Percentiles rank a stretch among this genome's conserved stretches.
phyloP scores from a whole-genome alignment of 2,113 vertebrate genomes.

The Phaethon lepturus region DNA sequence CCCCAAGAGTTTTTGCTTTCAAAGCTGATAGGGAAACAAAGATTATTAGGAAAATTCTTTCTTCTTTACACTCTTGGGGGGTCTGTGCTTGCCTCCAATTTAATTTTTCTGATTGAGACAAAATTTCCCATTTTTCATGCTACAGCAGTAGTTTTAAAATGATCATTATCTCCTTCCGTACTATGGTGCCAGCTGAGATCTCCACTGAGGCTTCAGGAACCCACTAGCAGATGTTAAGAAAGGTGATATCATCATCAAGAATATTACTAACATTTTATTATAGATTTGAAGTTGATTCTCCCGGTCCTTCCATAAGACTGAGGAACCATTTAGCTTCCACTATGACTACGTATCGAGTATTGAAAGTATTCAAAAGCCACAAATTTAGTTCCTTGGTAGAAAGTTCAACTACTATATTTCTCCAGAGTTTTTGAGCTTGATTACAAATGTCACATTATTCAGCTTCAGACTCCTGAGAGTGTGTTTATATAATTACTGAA shows the following conservation, averaged over 20 bases:
- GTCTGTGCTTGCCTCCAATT: not conserved
- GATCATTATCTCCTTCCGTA: not conserved
- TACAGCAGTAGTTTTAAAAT: not conserved
- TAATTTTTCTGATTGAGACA: not conserved
- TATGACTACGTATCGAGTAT: not conserved
- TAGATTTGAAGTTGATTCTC: not conserved
- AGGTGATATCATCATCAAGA: not conserved
- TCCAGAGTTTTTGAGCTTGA: not conserved
- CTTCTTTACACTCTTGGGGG: not conserved
- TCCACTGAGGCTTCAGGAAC: not conserved
- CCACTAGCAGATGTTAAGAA: not conserved
- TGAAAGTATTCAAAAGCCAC: not conserved
- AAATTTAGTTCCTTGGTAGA: not conserved
- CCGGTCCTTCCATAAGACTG: not conserved
- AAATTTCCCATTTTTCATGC: not conserved
- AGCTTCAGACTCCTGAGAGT: not conserved
- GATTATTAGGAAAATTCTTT: not conserved
- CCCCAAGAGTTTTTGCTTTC: not conserved
- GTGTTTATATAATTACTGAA: too few relatives aligned
- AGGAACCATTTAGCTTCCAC: not conserved
- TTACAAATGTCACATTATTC: not conserved
- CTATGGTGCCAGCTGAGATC: not conserved
- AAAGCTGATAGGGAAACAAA: not conserved
- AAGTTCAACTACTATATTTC: not conserved
- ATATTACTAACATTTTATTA: not conserved